A percentile compares a stretch with the other conserved stretches of the same genome.
Conservation (phyloP, 2,113 vertebrate species). For the Rhadina sibilatrix region DNA sequence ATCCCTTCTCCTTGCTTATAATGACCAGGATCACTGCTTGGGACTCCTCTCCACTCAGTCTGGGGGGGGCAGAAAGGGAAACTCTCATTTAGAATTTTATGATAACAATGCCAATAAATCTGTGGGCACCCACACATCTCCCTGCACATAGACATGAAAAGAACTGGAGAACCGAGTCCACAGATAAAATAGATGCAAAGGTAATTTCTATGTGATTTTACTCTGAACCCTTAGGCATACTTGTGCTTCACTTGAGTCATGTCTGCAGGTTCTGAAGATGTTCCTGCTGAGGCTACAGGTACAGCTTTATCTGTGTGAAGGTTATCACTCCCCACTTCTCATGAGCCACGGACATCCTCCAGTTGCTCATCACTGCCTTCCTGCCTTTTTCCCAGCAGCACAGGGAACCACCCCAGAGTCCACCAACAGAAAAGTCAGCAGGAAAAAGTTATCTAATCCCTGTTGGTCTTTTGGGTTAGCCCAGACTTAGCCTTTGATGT, state of each 20-base stretch:
- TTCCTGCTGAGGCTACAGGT: not conserved
- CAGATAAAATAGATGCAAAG: not conserved
- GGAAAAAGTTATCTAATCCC: not conserved
- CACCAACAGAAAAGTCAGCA: not conserved
- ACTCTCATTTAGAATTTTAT: not conserved
- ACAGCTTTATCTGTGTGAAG: not conserved
- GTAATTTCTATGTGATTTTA: not conserved
- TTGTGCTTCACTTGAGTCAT: not conserved
- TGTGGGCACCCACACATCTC: not conserved
- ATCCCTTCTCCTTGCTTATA: not conserved
- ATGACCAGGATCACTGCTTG: not conserved
- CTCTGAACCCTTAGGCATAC: not conserved
- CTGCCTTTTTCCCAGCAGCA: not conserved
- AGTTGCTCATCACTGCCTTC: not conserved
- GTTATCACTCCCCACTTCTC: not conserved
- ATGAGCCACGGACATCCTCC: fast-evolving
- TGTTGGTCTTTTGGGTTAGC: not conserved
- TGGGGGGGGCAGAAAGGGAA: not conserved
- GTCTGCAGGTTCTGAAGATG: not conserved
- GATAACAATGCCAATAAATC: not conserved
- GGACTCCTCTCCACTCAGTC: not conserved
- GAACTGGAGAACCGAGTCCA: not conserved
- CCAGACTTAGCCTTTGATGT: not conserved
- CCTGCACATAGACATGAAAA: not conserved
- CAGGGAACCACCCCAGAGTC: fast-evolving